Conservation (phyloP, 2,797 vertebrate genomes). For the Poecile montanus region DNA sequence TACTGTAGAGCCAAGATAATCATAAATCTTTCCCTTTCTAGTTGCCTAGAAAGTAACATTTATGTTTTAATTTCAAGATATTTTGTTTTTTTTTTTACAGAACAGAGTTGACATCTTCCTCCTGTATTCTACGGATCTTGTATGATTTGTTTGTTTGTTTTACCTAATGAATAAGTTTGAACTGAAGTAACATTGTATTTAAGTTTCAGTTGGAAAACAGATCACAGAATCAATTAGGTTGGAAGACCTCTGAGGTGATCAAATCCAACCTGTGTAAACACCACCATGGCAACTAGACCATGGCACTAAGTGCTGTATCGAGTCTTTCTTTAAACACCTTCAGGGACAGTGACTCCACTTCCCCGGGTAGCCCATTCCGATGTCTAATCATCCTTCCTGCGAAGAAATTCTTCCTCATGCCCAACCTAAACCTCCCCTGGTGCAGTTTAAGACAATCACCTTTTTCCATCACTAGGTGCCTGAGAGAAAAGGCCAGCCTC, state of each 20-base stretch:
- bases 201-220: background rate
- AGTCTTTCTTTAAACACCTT: background rate
- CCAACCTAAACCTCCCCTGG: background rate
- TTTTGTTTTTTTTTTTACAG: background rate
- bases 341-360: background rate
- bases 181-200: background rate
- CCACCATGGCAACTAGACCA: background rate
- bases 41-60: no score
- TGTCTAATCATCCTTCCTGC: background rate
- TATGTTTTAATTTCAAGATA: background rate
- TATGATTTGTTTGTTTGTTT: background rate
- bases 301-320: background rate
- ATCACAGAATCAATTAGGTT: background rate
- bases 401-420: background rate
- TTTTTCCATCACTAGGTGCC: background rate
- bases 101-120: fast-evolving
- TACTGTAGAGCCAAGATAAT: background rate
- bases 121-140: background rate
- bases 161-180: no score
- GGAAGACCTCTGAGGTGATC: background rate
- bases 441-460: background rate
- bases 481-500: background rate
- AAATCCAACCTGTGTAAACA: background rate
- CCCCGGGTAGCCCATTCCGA: background rate
- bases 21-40: background rate